Evolutionary conservation across 2,888 invertebrate genomes (phyloP), one percentile per base, ranked within the genome.

Genomic region (Euphydryas editha): DNA sequence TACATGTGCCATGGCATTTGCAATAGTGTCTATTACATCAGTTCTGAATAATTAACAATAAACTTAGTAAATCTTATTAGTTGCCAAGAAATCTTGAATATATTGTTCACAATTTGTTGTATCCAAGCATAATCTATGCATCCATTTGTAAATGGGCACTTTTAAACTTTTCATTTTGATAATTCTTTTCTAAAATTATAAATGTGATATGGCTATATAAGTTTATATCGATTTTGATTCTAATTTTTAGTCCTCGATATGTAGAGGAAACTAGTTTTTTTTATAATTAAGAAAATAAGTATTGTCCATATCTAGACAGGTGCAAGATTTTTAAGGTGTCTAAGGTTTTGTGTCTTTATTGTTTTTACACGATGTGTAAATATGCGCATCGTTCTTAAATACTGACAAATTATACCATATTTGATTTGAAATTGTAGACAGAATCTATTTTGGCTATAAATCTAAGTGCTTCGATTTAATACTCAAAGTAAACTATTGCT

Each of bases 391-490:
- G 10, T 54, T 17, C 0, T 17, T 11, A 15, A 54, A 36, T 3
- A 36, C 10, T 8, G 18, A n/a, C 30, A 36, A 54, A n/a, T n/a
- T 54, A 10, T 21, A 11, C 30, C 30, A 15, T 10, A 11, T 20
- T 24, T 24, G 15, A n/a, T 54, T 54, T 54, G 54, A 8, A 8
- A n/a, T 36, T 36, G 30, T 36, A 54, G 17, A 17, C 17, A 2
- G 54, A 54, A 30, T 24, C 51, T 24, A 0, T 17, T 11, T 54
- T 57, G 56, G 56, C 62, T 57, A 62, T 62, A 39, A 57, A 57
- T 57, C 39, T 47, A 49, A 49, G 56, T 57, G 62, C 62, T 62
- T 62, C 57, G 47, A 57, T 62, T 54, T 36, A 36, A 54, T 21
- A 47, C 17, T 1, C 30, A 47, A 46, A 49, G 15, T 62, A 62